Evolutionary conservation across 2,888 invertebrate genomes (phyloP).

Genomic region (Zaprionus bogoriensis): DNA sequence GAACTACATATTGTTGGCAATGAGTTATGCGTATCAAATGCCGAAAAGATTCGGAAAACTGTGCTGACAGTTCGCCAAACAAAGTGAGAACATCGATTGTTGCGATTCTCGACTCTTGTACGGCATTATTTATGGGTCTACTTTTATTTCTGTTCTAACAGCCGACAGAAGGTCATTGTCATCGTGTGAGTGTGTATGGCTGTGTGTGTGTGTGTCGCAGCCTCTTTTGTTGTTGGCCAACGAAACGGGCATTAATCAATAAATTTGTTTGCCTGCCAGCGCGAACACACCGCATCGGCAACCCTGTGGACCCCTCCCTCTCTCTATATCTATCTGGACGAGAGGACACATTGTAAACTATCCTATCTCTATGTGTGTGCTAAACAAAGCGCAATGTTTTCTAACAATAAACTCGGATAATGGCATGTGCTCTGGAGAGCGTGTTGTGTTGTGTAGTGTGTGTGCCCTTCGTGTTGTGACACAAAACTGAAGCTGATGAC

Average conservation of each 20-base stretch:
- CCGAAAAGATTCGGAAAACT: constrained; percentile 41
- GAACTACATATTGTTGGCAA: constrained; percentile 78
- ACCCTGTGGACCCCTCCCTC: constrained; percentile 36
- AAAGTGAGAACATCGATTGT: constrained; percentile 44
- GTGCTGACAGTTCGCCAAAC: constrained; percentile 43
- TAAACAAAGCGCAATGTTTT: constrained; percentile 59
- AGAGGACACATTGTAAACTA: constrained; percentile 53
- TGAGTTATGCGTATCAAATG: constrained; percentile 63
- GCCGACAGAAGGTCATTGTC: constrained; percentile 58
- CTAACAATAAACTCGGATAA: constrained; percentile 37
- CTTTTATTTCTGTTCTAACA: constrained; percentile 21
- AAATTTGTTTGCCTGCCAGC: constrained; percentile 80
- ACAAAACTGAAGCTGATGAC: constrained; percentile 46
- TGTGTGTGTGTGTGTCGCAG: constrained; percentile 38
- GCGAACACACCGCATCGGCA: constrained; percentile 62
- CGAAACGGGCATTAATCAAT: constrained; percentile 79
- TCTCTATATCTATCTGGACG: no score
- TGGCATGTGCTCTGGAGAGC: constrained; percentile 46
- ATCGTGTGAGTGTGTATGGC: constrained; percentile 48
- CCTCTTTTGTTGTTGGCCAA: constrained; percentile 45
- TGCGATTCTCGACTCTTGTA: constrained; percentile 28
- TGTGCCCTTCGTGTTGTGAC: constrained; percentile 68
- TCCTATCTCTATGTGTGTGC: not conserved
- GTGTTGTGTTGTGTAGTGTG: not conserved
- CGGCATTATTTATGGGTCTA: constrained; percentile 64